These are phyloP conservation scores for Torymus aiolomorphi DNA, from an alignment of 2,888 invertebrate species.

Conservation along the genomic window DNA sequence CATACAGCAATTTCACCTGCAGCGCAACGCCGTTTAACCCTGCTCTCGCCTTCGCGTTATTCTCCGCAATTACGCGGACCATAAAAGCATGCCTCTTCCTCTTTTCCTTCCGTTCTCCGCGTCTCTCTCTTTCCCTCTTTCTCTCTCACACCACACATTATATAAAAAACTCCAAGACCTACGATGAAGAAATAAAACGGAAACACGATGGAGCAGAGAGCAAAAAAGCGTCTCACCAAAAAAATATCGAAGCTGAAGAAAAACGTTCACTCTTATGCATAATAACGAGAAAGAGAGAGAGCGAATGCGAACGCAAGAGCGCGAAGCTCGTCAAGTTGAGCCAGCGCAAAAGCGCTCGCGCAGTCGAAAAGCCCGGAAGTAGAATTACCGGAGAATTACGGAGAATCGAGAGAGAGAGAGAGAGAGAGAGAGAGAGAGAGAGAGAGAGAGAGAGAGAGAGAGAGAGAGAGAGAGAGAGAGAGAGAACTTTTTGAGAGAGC, in stretches of 20 bases:
- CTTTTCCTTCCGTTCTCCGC: too few relatives aligned
- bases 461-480: not conserved
- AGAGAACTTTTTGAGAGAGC: not conserved
- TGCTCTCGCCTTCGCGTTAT: too few relatives aligned
- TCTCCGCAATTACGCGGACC: too few relatives aligned
- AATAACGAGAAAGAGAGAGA: conserved; percentile 6
- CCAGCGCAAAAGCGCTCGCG: not conserved
- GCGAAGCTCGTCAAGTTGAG: conserved; percentile 15
- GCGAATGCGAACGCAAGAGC: not conserved
- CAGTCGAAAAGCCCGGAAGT: conserved; percentile 58
- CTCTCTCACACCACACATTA: too few relatives aligned
- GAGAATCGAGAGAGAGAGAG: conserved; percentile 32
- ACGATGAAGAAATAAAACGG: not conserved
- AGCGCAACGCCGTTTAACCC: too few relatives aligned
- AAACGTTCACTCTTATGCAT: conserved; percentile 29
- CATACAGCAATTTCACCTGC: too few relatives aligned
- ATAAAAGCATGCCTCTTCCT: too few relatives aligned
- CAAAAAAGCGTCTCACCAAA: not conserved
- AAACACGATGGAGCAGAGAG: not conserved
- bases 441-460: too few relatives aligned
- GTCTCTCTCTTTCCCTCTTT: too few relatives aligned
- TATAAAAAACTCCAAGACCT: too few relatives aligned
- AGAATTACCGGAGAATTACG: conserved; percentile 62
- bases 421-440: not conserved
- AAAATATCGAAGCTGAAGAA: conserved; percentile 26